Conservation (phyloP, 2,888 invertebrate species). For the Tachina grossa region DNA sequence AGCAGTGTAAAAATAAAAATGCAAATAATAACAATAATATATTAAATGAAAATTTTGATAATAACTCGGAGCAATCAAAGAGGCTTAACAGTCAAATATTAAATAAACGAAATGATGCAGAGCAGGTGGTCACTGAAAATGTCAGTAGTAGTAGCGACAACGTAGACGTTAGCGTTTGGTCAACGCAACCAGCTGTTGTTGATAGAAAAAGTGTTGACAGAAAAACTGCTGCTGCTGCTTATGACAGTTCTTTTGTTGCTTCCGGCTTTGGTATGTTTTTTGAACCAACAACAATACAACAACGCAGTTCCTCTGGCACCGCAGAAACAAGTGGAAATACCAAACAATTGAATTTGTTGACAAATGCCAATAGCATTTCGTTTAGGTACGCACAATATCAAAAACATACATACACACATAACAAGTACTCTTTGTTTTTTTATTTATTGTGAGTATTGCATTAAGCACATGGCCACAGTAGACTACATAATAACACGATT, state of each 20-base stretch:
- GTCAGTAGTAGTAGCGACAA: conserved; percentile 38
- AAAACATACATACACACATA: too few species aligned
- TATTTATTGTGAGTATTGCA: too few species aligned
- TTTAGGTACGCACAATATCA: conserved; percentile 46
- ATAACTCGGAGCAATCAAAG: conserved; percentile 20
- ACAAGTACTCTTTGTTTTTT: too few species aligned
- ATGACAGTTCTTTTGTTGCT: conserved; percentile 28
- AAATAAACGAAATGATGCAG: conserved; percentile 6
- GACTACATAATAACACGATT: too few species aligned
- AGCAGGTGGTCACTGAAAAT: not conserved
- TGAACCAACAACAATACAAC: conserved; percentile 2
- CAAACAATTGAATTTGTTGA: conserved; percentile 34
- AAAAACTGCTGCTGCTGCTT: not conserved
- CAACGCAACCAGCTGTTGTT: conserved; percentile 29
- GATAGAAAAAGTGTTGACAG: not conserved
- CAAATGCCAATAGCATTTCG: conserved; percentile 47
- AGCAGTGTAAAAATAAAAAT: conserved; percentile 79
- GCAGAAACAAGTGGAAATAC: not conserved
- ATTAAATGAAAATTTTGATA: conserved; percentile 40
- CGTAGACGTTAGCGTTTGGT: conserved; percentile 5
- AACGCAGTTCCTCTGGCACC: not conserved
- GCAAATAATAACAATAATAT: conserved; percentile 48
- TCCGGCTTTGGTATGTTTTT: conserved; percentile 30
- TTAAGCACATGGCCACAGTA: too few species aligned
- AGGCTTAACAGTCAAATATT: conserved; percentile 24